Base-by-base conservation (phyloP, 1,140 invertebrate genomes). In the Lethrus apterus region DNA sequence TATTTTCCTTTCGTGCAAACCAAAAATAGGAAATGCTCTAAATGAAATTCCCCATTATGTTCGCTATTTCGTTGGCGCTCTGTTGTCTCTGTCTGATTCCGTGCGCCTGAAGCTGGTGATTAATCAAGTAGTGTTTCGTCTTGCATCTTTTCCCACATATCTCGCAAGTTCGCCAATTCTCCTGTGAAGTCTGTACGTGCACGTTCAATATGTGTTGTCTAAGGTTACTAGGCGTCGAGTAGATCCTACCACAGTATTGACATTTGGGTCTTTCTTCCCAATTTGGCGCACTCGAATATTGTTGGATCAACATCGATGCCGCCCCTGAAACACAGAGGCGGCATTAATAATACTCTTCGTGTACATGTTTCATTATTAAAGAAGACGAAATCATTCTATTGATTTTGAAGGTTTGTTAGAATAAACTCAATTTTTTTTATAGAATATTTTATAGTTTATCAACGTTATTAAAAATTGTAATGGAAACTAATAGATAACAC, bases 191-290 rank as follows among this genome's bases (percentile, higher is more conserved):
- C 66, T 78, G 74, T 56, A 77, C 77, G 69, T 82, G 80, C 59
- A 83, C 79, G 64, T 82, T 82, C 70, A 79, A 77, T 59, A 83
- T 77, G 66, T 84, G 81, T 62, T 84, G 82, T 66, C 80, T 81
- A 32, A 84, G 70, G 63, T 84, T 84, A 52, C 79, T 79, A 55
- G 50, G 43, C 18, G 48, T 46, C 2, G 53, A 55, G 42, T 55
- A 55, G 34, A 49, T 45, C 9, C 50, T 32, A 30, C 49, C 50
- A 26, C 53, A 55, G 35, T 55, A 48, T 21, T 48, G 45, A 35
- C 53, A 55, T 41, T 49, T 51, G 1, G 53, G 53, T 47, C 33
- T 48, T 18, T 44, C 45, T 21, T 50, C 38, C 44, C 44, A 49
- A 36, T 44, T 42, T 26, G 30, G 10, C 33, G 38, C 24, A 31